These are phyloP conservation scores for Drosophila atripex DNA, from an alignment of 2,888 invertebrate genomes.

Conservation along the genomic window DNA sequence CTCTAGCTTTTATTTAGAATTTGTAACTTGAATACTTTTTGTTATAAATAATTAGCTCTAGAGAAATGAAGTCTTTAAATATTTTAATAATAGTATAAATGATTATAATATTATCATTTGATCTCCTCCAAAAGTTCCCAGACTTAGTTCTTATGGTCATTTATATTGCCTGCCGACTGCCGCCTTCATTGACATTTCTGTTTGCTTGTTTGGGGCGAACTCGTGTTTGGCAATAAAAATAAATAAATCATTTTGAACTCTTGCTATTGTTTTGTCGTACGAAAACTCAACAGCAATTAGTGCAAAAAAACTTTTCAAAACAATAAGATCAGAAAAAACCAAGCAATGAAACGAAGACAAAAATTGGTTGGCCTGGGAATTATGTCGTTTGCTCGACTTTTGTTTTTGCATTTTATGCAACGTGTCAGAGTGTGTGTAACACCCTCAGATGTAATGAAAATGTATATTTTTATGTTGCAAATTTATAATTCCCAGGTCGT, in stretches of 20 bases:
- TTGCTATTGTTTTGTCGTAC: slow-evolving; percentile 42
- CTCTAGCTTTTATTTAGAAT: neutral
- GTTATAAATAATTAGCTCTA: neutral
- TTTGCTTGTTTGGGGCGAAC: slow-evolving; percentile 21
- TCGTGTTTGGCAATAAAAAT: slow-evolving; percentile 56
- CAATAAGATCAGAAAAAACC: slow-evolving; percentile 65
- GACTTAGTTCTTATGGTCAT: slow-evolving; percentile 2
- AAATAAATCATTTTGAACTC: slow-evolving; percentile 61
- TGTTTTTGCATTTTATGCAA: slow-evolving; percentile 42
- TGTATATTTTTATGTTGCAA: slow-evolving; percentile 11
- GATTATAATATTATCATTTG: neutral
- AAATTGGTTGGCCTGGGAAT: slow-evolving; percentile 60
- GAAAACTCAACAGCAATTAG: slow-evolving; percentile 62
- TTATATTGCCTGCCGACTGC: slow-evolving; percentile 19
- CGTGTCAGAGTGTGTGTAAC: slow-evolving; percentile 25
- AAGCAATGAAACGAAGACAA: slow-evolving; percentile 53
- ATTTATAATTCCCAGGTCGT: slow-evolving; percentile 9
- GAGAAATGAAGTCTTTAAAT: neutral
- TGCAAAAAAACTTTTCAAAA: slow-evolving; percentile 55
- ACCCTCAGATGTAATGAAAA: slow-evolving; percentile 11
- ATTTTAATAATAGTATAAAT: neutral
- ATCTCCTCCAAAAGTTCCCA: neutral
- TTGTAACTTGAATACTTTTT: neutral
- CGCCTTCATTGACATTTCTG: slow-evolving; percentile 32
- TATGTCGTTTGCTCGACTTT: slow-evolving; percentile 67